phyloP scores from a whole-genome alignment of 2,797 vertebrate species.

The Etheostoma perlongum region DNA sequence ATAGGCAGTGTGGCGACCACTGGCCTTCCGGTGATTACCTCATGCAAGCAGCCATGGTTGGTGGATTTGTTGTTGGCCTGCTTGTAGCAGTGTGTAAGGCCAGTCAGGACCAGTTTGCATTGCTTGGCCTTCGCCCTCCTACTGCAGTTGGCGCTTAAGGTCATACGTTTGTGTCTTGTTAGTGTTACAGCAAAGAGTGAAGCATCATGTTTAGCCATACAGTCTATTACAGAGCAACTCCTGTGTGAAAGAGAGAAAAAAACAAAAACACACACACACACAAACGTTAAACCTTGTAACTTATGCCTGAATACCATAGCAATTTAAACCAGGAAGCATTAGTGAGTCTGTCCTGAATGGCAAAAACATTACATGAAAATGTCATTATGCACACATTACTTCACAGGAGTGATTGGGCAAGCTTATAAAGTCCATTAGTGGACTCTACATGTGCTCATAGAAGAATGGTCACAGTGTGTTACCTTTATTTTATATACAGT shows the following conservation, averaged over 20 bases:
- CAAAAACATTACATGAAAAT: constrained; percentile 42
- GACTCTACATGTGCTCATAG: neutral
- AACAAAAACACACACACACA: neutral
- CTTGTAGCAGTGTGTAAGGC: neutral
- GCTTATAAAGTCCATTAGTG: constrained; percentile 19
- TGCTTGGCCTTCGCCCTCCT: neutral
- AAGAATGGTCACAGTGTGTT: constrained; percentile 12
- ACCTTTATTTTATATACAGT: neutral
- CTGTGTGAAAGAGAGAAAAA: neutral
- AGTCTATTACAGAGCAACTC: neutral
- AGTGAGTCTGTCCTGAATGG: constrained; percentile 18
- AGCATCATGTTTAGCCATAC: neutral
- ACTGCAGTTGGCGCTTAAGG: neutral
- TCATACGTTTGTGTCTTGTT: neutral
- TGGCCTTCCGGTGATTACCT: neutral
- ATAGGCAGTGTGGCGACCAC: no score
- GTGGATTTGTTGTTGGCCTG: constrained; percentile 1
- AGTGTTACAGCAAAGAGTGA: constrained; percentile 4
- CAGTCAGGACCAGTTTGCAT: neutral
- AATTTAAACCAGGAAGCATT: constrained; percentile 29
- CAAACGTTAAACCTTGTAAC: no score
- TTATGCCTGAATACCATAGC: neutral
- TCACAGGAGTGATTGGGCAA: constrained; percentile 34
- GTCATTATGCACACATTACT: constrained; percentile 25
- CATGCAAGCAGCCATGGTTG: neutral